Evolutionary conservation across 2,888 invertebrate genomes (phyloP).

Genomic region (Eremobia ochroleuca): DNA sequence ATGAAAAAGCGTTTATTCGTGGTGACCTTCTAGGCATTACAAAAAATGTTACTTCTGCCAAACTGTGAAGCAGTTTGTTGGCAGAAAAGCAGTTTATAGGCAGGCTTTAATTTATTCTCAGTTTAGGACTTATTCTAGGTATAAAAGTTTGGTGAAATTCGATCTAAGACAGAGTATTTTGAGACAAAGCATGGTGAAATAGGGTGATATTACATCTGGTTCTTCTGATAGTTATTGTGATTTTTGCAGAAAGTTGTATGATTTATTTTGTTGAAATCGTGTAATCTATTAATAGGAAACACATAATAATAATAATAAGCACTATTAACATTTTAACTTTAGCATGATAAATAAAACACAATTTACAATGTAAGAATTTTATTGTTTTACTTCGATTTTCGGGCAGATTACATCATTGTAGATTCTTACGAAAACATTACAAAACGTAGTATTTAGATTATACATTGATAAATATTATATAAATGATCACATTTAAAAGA

Average conservation of each 20-base stretch:
- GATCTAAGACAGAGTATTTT: not conserved
- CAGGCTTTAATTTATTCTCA: too few relatives aligned
- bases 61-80: too few relatives aligned
- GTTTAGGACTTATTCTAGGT: too few relatives aligned
- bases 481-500: constrained; percentile 88
- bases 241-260: not conserved
- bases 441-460: constrained; percentile 83
- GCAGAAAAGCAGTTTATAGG: too few relatives aligned
- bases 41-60: too few relatives aligned
- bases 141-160: too few relatives aligned
- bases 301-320: not conserved
- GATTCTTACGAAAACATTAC: constrained; percentile 84
- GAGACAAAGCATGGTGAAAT: not conserved
- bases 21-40: too few relatives aligned
- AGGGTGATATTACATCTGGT: not conserved
- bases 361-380: constrained; percentile 59
- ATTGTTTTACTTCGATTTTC: constrained; percentile 75
- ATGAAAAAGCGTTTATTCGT: too few relatives aligned
- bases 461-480: constrained; percentile 85
- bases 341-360: constrained; percentile 29
- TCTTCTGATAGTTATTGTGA: not conserved
- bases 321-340: not conserved
- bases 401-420: constrained; percentile 83
- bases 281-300: not conserved
- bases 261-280: not conserved